These are phyloP conservation scores for Gymnocheta viridis DNA, from an alignment of 2,888 invertebrate genomes.

Conservation along the genomic window DNA sequence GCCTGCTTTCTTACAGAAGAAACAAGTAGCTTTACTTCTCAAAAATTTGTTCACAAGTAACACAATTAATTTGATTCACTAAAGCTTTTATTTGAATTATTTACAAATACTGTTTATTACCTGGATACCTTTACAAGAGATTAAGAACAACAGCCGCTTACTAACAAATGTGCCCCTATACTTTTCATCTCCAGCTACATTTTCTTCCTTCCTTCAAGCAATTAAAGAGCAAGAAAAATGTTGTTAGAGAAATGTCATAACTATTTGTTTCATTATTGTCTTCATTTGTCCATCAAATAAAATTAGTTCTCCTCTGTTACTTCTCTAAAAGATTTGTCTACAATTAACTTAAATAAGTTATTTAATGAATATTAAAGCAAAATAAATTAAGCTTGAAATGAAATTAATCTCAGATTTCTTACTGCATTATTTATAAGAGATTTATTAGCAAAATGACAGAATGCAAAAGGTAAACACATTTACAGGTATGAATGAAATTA, in stretches of 20 bases:
- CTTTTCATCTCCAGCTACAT: no score
- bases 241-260: not conserved
- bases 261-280: not conserved
- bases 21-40: no score
- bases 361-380: not conserved
- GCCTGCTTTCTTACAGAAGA: no score
- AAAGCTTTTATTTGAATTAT: no score
- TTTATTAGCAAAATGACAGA: not conserved
- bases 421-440: not conserved
- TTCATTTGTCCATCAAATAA: not conserved
- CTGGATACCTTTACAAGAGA: no score
- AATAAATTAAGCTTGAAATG: constrained; percentile 35
- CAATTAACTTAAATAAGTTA: not conserved
- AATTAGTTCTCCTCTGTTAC: not conserved
- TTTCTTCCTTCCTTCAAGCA: not conserved
- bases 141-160: no score
- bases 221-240: not conserved
- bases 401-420: constrained; percentile 27
- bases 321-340: not conserved
- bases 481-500: constrained; percentile 1
- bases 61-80: no score
- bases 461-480: no score
- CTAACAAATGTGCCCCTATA: no score
- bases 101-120: no score
- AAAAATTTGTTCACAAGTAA: no score